Percentiles rank a stretch among this genome's conserved stretches.
phyloP scores from a whole-genome alignment of 2,888 invertebrate genomes.

The Chloroclystis v-ata region DNA sequence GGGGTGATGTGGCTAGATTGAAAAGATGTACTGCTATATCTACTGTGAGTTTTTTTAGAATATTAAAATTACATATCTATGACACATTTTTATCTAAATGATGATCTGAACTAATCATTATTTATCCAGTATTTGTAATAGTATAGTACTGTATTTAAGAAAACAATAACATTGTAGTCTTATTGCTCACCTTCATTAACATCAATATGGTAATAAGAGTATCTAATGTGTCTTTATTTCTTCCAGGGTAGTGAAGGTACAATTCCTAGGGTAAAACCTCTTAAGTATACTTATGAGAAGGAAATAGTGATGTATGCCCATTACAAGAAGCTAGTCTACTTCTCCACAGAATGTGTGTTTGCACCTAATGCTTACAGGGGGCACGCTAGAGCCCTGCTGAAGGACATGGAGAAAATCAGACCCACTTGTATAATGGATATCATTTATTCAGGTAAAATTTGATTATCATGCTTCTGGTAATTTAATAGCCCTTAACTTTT shows the following conservation, averaged over 20 bases:
- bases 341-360: slow-evolving; percentile 99
- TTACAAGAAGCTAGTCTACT: slow-evolving; percentile 96
- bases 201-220: too few species aligned
- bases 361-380: slow-evolving; percentile 98
- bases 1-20: slow-evolving; percentile 97
- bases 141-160: too few species aligned
- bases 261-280: slow-evolving; percentile 95
- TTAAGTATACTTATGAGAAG: slow-evolving; percentile 98
- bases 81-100: too few species aligned
- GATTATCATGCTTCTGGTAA: too few species aligned
- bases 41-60: slow-evolving; percentile 84
- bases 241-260: slow-evolving; percentile 85
- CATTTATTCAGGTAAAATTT: slow-evolving; percentile 89
- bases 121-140: too few species aligned
- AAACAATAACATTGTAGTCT: too few species aligned
- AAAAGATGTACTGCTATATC: slow-evolving; percentile 93
- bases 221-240: not conserved
- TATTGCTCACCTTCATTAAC: too few species aligned
- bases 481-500: too few species aligned
- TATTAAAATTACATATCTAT: too few species aligned
- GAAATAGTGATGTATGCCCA: slow-evolving; percentile 99
- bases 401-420: slow-evolving; percentile 95
- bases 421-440: slow-evolving; percentile 95
- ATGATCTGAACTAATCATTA: too few species aligned
- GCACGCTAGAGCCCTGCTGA: slow-evolving; percentile 91